A percentile compares a stretch with the other conserved stretches of the same genome.
Conservation (phyloP, 1,140 invertebrate genomes). For the Drosophila seguyi region DNA sequence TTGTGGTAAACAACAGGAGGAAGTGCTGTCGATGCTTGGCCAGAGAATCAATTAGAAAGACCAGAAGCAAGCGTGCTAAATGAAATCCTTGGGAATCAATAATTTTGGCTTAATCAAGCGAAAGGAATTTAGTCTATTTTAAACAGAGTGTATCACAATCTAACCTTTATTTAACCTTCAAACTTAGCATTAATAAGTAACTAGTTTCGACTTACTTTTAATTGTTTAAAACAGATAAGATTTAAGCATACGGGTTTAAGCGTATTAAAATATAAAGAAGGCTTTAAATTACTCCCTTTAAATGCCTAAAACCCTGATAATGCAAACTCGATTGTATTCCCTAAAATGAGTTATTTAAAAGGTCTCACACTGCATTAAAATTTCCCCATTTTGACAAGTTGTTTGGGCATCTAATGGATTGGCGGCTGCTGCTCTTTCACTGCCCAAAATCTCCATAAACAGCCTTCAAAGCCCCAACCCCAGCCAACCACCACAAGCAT, state of each 20-base stretch:
- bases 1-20: constrained; percentile 61
- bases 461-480: neutral
- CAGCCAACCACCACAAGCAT: constrained; percentile 1
- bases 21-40: constrained; percentile 53
- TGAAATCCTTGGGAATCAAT: constrained; percentile 28
- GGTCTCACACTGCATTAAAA: neutral
- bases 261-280: too few species aligned
- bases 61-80: constrained; percentile 32
- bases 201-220: neutral
- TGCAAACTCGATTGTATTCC: constrained; percentile 8
- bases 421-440: constrained; percentile 16
- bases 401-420: constrained; percentile 43
- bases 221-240: neutral
- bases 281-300: neutral
- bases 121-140: neutral
- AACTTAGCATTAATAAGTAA: neutral
- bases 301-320: neutral
- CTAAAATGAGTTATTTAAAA: constrained; percentile 9
- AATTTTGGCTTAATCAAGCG: constrained; percentile 28
- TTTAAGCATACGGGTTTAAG: too few species aligned
- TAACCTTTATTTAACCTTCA: too few species aligned
- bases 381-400: constrained; percentile 37
- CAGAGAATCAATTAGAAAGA: constrained; percentile 60
- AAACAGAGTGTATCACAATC: neutral
- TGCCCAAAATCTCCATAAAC: constrained; percentile 11